phyloP scores from a whole-genome alignment of 2,888 invertebrate species.

The Meghimatium bilineatum region DNA sequence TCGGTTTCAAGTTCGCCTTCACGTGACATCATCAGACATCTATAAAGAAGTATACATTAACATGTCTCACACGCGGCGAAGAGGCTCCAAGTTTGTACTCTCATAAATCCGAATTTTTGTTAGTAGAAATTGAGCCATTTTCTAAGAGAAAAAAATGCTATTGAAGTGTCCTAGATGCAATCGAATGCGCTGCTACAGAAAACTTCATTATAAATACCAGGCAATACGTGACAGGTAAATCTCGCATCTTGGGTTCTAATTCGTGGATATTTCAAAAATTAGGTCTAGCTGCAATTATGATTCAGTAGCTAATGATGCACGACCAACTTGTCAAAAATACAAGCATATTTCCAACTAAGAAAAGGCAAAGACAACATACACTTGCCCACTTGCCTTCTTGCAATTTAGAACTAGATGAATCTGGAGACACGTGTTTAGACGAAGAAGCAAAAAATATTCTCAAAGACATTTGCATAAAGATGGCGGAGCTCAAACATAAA shows the following conservation, averaged over 20 bases:
- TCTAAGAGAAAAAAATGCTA: neutral
- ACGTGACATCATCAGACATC: neutral
- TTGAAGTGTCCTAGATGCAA: neutral
- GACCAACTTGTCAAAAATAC: neutral
- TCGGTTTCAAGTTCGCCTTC: neutral
- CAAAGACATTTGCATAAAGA: neutral
- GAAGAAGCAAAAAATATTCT: neutral
- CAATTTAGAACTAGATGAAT: neutral
- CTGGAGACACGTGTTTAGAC: neutral
- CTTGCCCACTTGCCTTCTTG: neutral
- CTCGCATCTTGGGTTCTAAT: neutral
- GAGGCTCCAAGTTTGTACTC: neutral
- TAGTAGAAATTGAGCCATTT: neutral
- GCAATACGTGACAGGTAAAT: neutral
- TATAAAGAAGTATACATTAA: neutral
- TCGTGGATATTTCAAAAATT: neutral
- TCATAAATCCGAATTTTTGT: neutral
- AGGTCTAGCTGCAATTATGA: neutral
- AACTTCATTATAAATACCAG: neutral
- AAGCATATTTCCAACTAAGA: neutral
- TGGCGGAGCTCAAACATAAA: slow-evolving; percentile 4
- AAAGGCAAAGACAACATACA: neutral
- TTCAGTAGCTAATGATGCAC: neutral
- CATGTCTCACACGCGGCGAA: neutral
- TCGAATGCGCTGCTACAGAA: slow-evolving; percentile 7